Evolutionary conservation across 2,113 vertebrate genomes (phyloP).

Genomic region (Neoarius graeffei): DNA sequence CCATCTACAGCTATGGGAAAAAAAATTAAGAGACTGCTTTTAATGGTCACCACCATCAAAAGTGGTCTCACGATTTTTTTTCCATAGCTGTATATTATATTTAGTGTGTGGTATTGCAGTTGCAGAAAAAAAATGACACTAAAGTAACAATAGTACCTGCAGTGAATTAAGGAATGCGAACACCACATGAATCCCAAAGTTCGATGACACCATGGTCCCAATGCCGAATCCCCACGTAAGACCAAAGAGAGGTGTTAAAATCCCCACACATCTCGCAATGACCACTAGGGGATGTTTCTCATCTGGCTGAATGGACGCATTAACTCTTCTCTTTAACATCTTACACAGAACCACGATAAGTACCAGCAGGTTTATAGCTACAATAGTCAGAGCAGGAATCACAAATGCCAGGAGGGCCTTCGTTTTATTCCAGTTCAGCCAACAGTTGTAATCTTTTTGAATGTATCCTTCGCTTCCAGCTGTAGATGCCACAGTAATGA

Average conservation of each 20-base stretch:
- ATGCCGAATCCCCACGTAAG: conserved; percentile 42
- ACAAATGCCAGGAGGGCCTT: conserved; percentile 76
- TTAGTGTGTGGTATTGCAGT: not conserved
- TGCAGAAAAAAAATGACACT: not conserved
- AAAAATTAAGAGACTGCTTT: no score
- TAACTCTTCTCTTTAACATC: conserved; percentile 72
- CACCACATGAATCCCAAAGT: conserved; percentile 9
- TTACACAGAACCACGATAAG: conserved; percentile 77
- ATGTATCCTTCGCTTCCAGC: conserved; percentile 70
- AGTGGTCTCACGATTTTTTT: no score
- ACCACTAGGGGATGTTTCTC: conserved; percentile 36
- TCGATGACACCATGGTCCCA: conserved; percentile 1
- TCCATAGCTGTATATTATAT: not conserved
- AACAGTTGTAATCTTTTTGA: conserved; percentile 69
- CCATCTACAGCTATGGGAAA: not conserved
- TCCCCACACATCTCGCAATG: conserved; percentile 31
- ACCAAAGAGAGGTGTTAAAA: conserved; percentile 37
- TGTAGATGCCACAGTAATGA: conserved; percentile 78
- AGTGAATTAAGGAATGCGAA: conserved; percentile 33
- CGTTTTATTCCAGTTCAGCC: conserved; percentile 82
- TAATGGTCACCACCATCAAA: no score
- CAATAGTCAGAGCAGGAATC: conserved; percentile 78
- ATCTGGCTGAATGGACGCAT: conserved; percentile 58
- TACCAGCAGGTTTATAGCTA: conserved; percentile 78
- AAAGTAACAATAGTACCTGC: not conserved